Evolutionary conservation across 1,140 invertebrate species (phyloP).

Genomic region (Macrobrachium rosenbergii): DNA sequence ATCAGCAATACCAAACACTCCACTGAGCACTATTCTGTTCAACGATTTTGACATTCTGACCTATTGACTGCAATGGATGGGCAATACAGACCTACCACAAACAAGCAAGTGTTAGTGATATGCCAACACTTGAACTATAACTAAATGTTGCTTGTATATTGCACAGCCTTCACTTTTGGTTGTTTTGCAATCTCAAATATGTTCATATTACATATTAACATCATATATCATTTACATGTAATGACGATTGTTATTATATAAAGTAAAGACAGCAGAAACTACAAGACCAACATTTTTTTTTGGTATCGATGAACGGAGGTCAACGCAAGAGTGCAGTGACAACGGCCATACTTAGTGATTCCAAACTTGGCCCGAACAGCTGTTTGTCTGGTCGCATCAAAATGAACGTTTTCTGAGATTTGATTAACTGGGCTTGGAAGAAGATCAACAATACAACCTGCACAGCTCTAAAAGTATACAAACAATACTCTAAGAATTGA

Average conservation of each 20-base stretch:
- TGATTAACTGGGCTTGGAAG: not conserved
- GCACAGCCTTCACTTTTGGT: not conserved
- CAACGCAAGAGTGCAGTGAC: conserved; percentile 49
- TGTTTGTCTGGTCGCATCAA: conserved; percentile 11
- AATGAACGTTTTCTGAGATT: not conserved
- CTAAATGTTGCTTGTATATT: no score
- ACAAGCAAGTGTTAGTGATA: no score
- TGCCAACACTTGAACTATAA: no score
- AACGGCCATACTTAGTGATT: conserved; percentile 39
- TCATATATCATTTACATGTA: not conserved
- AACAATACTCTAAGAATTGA: no score
- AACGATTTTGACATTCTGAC: no score
- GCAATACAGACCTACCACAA: no score
- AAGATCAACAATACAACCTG: no score
- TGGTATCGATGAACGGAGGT: conserved; percentile 57
- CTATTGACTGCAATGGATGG: no score
- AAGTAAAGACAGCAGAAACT: conserved; percentile 50
- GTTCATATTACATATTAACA: not conserved
- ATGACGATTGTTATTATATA: conserved; percentile 5
- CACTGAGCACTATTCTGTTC: no score
- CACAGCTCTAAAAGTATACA: no score
- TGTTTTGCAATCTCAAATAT: not conserved
- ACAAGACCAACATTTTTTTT: conserved; percentile 48
- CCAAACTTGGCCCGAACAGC: conserved; percentile 2
- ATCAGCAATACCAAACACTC: not conserved